Conservation (phyloP, 2,888 invertebrate species). For the Meandrusa payeni region DNA sequence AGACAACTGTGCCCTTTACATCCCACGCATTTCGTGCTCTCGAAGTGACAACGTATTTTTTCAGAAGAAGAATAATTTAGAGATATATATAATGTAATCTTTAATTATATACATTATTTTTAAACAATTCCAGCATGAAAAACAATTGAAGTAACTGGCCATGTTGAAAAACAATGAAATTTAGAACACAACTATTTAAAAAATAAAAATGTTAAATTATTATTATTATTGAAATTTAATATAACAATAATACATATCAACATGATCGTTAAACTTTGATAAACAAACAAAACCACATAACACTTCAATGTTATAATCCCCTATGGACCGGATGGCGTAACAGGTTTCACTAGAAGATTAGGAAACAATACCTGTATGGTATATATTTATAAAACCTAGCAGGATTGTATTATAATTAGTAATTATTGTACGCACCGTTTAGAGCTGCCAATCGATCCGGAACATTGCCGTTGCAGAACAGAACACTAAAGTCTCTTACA, state of each 20-base stretch:
- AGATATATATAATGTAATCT: too few relatives aligned
- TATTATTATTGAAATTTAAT: too few relatives aligned
- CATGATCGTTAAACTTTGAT: slow-evolving; percentile 34
- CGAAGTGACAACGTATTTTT: slow-evolving; percentile 25
- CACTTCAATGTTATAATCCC: slow-evolving; percentile 42
- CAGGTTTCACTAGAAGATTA: slow-evolving; percentile 45
- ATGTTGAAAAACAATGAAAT: too few relatives aligned
- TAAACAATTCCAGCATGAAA: too few relatives aligned
- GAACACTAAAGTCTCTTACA: slow-evolving; percentile 53
- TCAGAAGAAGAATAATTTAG: too few relatives aligned
- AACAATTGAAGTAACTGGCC: too few relatives aligned
- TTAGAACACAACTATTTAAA: too few relatives aligned
- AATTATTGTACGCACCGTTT: slow-evolving; percentile 61
- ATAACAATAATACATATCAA: background rate
- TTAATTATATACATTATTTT: too few relatives aligned
- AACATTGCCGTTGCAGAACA: slow-evolving; percentile 55
- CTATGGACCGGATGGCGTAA: slow-evolving; percentile 54
- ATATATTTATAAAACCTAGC: too few relatives aligned
- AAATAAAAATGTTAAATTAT: too few relatives aligned
- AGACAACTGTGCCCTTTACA: slow-evolving; percentile 62
- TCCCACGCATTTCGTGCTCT: slow-evolving; percentile 48
- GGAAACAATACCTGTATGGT: too few relatives aligned
- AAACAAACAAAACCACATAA: slow-evolving; percentile 52
- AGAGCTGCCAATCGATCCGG: slow-evolving; percentile 51
- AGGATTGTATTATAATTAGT: background rate